These are phyloP conservation scores for Temnothorax longispinosus DNA, from an alignment of 1,140 invertebrate genomes.

Conservation along the genomic window DNA sequence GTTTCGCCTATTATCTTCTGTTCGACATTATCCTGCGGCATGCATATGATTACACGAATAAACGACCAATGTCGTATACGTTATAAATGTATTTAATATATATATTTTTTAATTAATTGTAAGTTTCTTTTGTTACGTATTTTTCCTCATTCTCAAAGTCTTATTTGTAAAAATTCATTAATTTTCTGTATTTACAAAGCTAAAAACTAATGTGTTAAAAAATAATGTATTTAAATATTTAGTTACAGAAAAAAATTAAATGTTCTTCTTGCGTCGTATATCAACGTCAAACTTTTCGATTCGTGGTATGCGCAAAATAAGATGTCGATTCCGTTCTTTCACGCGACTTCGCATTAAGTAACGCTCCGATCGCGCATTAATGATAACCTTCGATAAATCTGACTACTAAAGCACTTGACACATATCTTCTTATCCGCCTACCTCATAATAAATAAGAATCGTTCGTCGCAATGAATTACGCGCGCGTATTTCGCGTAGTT, in stretches of 20 bases:
- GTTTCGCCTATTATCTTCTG: constrained; percentile 17
- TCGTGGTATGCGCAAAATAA: not conserved
- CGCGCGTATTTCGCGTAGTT: not conserved
- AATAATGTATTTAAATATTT: not conserved
- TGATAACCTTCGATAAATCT: constrained; percentile 21
- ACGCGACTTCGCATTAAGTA: not conserved
- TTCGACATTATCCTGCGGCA: constrained; percentile 10
- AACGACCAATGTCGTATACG: not conserved
- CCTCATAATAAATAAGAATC: constrained; percentile 66
- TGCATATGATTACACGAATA: constrained; percentile 17
- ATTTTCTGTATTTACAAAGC: not conserved
- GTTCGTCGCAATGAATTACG: constrained; percentile 54
- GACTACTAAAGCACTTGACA: constrained; percentile 34
- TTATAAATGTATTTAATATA: not conserved
- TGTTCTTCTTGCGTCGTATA: not conserved
- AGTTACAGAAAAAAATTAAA: not conserved
- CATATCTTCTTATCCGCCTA: constrained; percentile 61
- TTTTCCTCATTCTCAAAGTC: not conserved
- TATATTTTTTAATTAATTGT: constrained; percentile 1
- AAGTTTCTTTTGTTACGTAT: not conserved
- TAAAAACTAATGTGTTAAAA: not conserved
- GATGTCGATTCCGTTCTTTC: not conserved
- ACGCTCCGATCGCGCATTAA: constrained; percentile 25
- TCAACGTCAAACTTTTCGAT: not conserved
- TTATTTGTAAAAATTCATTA: not conserved